Conservation (phyloP, 2,797 vertebrate species). For the Brachyalestes nurse region DNA sequence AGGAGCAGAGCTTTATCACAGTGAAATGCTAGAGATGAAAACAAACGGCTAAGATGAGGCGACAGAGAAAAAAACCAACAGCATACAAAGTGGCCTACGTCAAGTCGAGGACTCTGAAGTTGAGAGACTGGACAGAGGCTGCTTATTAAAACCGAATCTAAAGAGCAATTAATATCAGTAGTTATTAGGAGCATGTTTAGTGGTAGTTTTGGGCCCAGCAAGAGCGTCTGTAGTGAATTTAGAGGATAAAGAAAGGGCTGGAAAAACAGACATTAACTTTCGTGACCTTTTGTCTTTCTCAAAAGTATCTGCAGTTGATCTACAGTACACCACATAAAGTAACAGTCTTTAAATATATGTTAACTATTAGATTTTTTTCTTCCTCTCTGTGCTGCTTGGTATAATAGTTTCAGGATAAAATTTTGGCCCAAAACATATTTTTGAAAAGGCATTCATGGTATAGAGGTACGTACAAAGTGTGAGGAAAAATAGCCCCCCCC, state of each 20-base stretch:
- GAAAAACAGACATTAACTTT: neutral
- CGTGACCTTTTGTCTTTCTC: neutral
- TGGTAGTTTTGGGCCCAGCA: neutral
- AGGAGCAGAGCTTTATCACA: neutral
- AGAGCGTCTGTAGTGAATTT: neutral
- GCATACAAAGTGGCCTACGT: too few relatives aligned
- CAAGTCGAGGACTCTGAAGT: neutral
- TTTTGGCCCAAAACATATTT: too few relatives aligned
- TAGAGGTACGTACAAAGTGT: too few relatives aligned
- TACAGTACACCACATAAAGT: conserved; percentile 15
- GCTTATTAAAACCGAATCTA: neutral
- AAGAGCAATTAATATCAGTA: neutral
- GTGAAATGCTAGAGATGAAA: neutral
- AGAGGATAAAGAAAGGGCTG: neutral
- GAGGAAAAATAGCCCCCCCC: too few relatives aligned
- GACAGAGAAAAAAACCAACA: neutral
- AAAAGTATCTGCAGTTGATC: neutral
- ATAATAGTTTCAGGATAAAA: too few relatives aligned
- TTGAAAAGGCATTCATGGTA: too few relatives aligned
- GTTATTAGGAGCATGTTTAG: neutral
- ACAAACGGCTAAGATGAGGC: neutral
- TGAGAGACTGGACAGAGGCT: neutral
- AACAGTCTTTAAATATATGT: too few relatives aligned
- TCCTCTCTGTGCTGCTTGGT: too few relatives aligned
- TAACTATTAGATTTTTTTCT: too few relatives aligned